phyloP scores from a whole-genome alignment of 2,888 invertebrate genomes.

The Theretra japonica region DNA sequence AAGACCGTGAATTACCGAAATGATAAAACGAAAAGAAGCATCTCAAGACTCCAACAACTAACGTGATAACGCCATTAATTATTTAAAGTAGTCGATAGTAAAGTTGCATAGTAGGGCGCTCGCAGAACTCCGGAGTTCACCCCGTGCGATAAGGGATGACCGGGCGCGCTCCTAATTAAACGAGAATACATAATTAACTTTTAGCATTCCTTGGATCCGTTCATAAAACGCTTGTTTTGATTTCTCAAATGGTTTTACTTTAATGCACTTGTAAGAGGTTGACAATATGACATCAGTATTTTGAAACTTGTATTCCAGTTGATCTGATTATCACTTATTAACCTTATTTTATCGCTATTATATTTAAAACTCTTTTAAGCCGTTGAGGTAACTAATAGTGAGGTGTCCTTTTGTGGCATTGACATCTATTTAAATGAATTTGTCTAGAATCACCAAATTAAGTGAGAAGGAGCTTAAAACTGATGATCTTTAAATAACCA shows the following conservation, averaged over 20 bases:
- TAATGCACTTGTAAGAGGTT: background rate
- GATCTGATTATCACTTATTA: too few relatives aligned
- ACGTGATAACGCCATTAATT: background rate
- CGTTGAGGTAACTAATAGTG: too few relatives aligned
- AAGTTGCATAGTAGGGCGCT: conserved; percentile 9
- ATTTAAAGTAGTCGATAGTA: conserved; percentile 22
- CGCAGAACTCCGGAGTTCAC: background rate
- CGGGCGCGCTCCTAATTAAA: conserved; percentile 41
- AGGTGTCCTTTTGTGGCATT: too few relatives aligned
- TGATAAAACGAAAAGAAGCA: too few relatives aligned
- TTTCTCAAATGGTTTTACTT: background rate
- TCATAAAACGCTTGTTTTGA: background rate
- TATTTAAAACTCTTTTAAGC: too few relatives aligned
- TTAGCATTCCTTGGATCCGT: background rate
- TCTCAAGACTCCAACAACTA: background rate
- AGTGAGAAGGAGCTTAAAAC: too few relatives aligned
- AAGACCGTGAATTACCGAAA: too few relatives aligned
- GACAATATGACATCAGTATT: background rate
- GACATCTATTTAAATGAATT: too few relatives aligned
- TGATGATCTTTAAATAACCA: too few relatives aligned
- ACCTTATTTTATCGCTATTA: too few relatives aligned
- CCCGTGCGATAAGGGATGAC: conserved; percentile 19
- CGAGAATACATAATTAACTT: conserved; percentile 49
- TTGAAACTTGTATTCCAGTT: too few relatives aligned
- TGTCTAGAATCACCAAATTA: too few relatives aligned